A percentile compares a stretch with the other conserved stretches of the same genome.
Conservation (phyloP, 2,797 vertebrate species). For the Hippocampus kuda region DNA sequence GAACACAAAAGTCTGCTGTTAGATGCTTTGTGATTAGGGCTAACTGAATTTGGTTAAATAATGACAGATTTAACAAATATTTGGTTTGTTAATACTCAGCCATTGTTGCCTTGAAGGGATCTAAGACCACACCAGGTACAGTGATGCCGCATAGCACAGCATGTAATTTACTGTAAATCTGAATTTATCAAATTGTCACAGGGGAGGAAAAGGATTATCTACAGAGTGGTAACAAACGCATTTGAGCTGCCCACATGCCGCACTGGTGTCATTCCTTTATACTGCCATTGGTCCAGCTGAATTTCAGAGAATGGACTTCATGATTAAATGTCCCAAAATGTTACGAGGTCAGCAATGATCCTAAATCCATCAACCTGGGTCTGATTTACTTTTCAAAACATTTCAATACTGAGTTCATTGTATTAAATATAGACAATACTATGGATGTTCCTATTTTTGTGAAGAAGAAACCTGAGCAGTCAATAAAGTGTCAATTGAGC, state of each 20-base stretch:
- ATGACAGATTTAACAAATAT: background rate
- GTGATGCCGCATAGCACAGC: background rate
- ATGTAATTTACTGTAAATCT: background rate
- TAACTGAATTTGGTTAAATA: background rate
- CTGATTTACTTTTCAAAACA: slow-evolving; percentile 35
- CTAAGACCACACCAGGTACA: background rate
- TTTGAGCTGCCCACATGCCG: background rate
- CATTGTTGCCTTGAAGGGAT: slow-evolving; percentile 52
- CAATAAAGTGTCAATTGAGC: slow-evolving; percentile 54
- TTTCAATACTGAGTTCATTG: slow-evolving; percentile 35
- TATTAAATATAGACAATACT: slow-evolving; percentile 50
- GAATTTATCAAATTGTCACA: background rate
- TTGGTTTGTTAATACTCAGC: slow-evolving; percentile 30
- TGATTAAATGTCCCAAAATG: slow-evolving; percentile 52
- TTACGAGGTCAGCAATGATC: slow-evolving; percentile 37
- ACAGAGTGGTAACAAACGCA: background rate
- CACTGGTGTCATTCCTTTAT: background rate
- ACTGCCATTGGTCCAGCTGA: slow-evolving; percentile 21
- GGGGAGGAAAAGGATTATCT: background rate
- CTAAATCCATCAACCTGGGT: slow-evolving; percentile 7
- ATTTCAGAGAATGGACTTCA: slow-evolving; percentile 34
- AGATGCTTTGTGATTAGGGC: slow-evolving; percentile 5
- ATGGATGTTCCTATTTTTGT: slow-evolving; percentile 66
- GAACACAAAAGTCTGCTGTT: slow-evolving; percentile 9
- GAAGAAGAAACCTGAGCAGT: slow-evolving; percentile 52